A percentile compares a stretch with the other conserved stretches of the same genome.
phyloP scores from a whole-genome alignment of 2,888 invertebrate genomes.

The Leptopilina syphax region DNA sequence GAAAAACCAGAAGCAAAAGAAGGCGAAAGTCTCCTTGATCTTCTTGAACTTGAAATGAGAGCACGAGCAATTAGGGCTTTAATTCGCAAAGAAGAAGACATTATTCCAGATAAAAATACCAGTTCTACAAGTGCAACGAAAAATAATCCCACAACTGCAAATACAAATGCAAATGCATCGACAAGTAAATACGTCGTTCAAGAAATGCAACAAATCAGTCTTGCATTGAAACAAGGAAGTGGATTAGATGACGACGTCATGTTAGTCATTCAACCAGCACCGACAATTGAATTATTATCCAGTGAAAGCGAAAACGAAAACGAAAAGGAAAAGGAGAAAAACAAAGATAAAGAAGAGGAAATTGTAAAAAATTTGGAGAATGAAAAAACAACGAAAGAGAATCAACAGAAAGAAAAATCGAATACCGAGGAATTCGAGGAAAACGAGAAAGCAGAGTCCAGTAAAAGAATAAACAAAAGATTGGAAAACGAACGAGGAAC shows the following conservation, averaged over 20 bases:
- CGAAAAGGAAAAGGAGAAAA: conserved; percentile 59
- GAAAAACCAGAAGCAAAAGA: conserved; percentile 63
- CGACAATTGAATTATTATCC: conserved; percentile 72
- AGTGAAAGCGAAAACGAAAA: conserved; percentile 68
- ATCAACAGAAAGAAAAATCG: neutral
- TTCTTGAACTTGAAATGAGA: conserved; percentile 80
- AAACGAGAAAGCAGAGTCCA: conserved; percentile 47
- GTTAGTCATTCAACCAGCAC: conserved; percentile 71
- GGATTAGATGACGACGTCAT: conserved; percentile 74
- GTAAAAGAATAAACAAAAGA: conserved; percentile 49
- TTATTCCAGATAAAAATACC: conserved; percentile 60
- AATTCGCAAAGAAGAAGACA: conserved; percentile 74
- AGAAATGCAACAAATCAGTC: conserved; percentile 65
- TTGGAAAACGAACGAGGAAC: conserved; percentile 43
- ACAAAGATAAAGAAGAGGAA: conserved; percentile 47
- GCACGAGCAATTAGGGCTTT: conserved; percentile 80
- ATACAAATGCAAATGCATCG: conserved; percentile 48
- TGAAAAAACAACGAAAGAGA: conserved; percentile 46
- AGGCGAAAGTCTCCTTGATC: conserved; percentile 78
- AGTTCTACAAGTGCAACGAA: conserved; percentile 46
- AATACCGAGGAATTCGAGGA: conserved; percentile 38
- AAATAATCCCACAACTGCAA: neutral
- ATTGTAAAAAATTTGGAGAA: conserved; percentile 53
- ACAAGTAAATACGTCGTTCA: conserved; percentile 55
- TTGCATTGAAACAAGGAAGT: conserved; percentile 61